Base-by-base conservation (phyloP, 1,140 invertebrate genomes). In the Drosophila oshimai region DNA sequence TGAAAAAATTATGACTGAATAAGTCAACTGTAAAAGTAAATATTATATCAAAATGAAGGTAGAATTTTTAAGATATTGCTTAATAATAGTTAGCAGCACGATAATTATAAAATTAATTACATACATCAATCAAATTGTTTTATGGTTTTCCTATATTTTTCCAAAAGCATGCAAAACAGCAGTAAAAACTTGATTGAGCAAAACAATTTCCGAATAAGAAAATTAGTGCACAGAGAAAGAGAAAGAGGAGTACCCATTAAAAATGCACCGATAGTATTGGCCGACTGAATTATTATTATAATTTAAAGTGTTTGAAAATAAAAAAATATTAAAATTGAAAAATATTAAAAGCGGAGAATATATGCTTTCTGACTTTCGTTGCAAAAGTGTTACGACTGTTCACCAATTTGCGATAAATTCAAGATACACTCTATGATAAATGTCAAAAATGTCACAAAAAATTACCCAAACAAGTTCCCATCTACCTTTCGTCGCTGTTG, bases 401-500 rank as follows among this genome's bases (percentile, higher is more conserved):
- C 10, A 33, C 15, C 33, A 22, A 57, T 28, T 53, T 55, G 49
- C 41, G 29, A 49, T 24, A 75, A 12, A 53, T 65, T 46, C 39
- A 34, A 49, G 58, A 74, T 75, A 18, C 34, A 6, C 50, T 29
- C 26, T 17, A 26, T 70, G 71, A 80, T 80, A 54, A 70, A 58
- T 80, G 55, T 33, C 55, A 24, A 57, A n/a, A n/a, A n/a, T n/a
- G n/a, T n/a, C n/a, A n/a, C n/a, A n/a, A n/a, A 75, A 71, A 60
- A 81, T 81, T 65, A 50, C 42, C 49, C 31, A 34, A 10, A 44
- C 54, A 29, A 15, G 13, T 20, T 67, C 50, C 24, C 33, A 37
- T 28, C 13, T 36, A 42, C 12, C 17, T 45, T 39, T 37, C 20
- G 15, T 1, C 58, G 61, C 45, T 24, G 34, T 17, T 31, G 18